Evolutionary conservation across 2,113 vertebrate genomes (phyloP).

Genomic region (Menidia beryllina): DNA sequence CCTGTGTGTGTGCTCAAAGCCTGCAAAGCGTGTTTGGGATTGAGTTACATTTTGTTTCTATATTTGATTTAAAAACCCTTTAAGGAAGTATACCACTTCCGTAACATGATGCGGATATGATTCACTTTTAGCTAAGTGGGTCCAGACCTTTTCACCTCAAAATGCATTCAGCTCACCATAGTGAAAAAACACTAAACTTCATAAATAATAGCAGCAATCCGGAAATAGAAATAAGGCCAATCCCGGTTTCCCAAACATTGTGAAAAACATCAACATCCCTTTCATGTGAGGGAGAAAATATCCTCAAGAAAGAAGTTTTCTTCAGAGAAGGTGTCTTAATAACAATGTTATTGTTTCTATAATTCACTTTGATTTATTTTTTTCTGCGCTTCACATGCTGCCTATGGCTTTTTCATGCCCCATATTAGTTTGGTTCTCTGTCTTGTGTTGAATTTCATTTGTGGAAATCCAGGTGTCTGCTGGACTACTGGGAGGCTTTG

Average conservation of each 20-base stretch:
- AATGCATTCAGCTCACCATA: conserved; percentile 37
- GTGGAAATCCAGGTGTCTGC: neutral
- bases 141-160: conserved; percentile 26
- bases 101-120: conserved; percentile 33
- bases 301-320: conserved; percentile 21
- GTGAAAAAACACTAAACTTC: conserved; percentile 52
- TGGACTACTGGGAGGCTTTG: neutral
- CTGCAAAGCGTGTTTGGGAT: too few species aligned
- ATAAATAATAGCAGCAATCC: conserved; percentile 61
- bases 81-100: conserved; percentile 19
- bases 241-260: conserved; percentile 33
- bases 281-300: conserved; percentile 35
- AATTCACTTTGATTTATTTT: neutral
- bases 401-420: neutral
- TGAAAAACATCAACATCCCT: conserved; percentile 50
- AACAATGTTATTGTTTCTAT: conserved; percentile 13
- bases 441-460: neutral
- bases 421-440: conserved; percentile 1
- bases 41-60: conserved; percentile 1
- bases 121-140: conserved; percentile 38
- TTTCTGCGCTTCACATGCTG: neutral
- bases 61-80: conserved; percentile 5
- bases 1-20: too few species aligned
- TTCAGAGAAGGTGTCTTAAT: conserved; percentile 12
- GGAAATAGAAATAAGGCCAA: conserved; percentile 60